Evolutionary conservation across 2,113 vertebrate genomes (phyloP).

Genomic region (Clupea harengus): DNA sequence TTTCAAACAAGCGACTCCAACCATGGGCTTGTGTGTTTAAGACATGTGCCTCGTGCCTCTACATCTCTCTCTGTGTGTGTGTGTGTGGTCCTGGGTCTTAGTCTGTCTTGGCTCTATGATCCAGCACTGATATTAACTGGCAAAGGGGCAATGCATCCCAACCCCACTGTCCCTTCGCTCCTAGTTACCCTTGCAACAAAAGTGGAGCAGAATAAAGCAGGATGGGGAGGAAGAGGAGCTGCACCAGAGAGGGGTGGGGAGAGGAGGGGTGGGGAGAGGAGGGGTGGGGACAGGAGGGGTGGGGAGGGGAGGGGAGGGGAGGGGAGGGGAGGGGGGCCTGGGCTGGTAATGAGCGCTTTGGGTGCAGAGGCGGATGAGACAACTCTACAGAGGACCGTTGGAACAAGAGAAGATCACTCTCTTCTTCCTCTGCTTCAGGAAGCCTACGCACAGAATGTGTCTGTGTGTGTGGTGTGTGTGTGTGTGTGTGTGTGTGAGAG

Average conservation of each 20-base stretch:
- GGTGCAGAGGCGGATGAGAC: constrained; percentile 39
- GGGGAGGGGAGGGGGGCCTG: constrained; percentile 53
- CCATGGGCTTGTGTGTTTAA: neutral
- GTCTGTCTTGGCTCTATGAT: constrained; percentile 27
- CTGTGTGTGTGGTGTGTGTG: neutral
- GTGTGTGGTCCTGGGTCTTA: constrained; percentile 25
- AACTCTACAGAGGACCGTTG: constrained; percentile 50
- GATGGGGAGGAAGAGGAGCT: neutral
- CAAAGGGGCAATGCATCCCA: constrained; percentile 44
- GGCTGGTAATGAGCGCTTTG: constrained; percentile 52
- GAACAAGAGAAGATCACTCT: constrained; percentile 47
- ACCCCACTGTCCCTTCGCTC: constrained; percentile 44
- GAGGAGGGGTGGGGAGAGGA: constrained; percentile 14
- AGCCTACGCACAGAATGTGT: constrained; percentile 1
- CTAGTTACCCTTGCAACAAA: constrained; percentile 51
- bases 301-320: no score
- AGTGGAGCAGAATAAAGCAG: constrained; percentile 40
- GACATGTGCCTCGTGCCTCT: neutral
- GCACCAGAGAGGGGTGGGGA: constrained; percentile 17
- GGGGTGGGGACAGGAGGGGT: constrained; percentile 29
- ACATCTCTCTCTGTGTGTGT: neutral
- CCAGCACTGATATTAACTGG: constrained; percentile 52
- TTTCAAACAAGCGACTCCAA: neutral
- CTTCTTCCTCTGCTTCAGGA: constrained; percentile 42
- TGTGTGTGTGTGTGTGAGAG: neutral